Conservation (phyloP, 2,113 vertebrate genomes). For the Cricetomys ansorgei region DNA sequence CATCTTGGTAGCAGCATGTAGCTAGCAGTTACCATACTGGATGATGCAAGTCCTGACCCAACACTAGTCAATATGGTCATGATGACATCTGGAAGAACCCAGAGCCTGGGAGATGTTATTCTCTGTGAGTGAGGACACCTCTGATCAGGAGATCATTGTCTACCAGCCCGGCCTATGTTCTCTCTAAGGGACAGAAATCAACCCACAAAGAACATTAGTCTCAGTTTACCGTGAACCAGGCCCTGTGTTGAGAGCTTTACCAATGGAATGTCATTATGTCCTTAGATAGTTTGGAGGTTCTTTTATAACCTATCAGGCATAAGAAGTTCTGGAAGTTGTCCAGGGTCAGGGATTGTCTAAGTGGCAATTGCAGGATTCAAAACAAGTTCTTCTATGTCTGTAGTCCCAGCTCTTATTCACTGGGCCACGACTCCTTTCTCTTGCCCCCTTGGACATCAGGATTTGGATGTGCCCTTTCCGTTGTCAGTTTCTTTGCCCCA, state of each 20-base stretch:
- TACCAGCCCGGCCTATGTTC: not conserved
- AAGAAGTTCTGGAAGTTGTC: constrained; percentile 48
- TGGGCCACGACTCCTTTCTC: not conserved
- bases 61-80: not conserved
- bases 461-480: not conserved
- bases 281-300: not conserved
- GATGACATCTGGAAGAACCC: not conserved
- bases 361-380: not conserved
- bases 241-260: not conserved
- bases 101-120: not conserved
- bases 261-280: constrained; percentile 9
- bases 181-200: not conserved
- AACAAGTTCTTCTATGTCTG: not conserved
- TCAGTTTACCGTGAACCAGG: not conserved
- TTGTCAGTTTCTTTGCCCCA: not conserved
- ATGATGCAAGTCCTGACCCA: rapidly evolving
- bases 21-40: not conserved
- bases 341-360: constrained; percentile 36
- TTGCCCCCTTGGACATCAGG: not conserved
- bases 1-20: not conserved
- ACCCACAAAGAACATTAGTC: not conserved
- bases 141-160: not conserved
- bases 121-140: not conserved
- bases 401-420: not conserved
- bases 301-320: constrained; percentile 29